Evolutionary conservation across 2,113 vertebrate species (phyloP).

Genomic region (Tinamus guttatus): DNA sequence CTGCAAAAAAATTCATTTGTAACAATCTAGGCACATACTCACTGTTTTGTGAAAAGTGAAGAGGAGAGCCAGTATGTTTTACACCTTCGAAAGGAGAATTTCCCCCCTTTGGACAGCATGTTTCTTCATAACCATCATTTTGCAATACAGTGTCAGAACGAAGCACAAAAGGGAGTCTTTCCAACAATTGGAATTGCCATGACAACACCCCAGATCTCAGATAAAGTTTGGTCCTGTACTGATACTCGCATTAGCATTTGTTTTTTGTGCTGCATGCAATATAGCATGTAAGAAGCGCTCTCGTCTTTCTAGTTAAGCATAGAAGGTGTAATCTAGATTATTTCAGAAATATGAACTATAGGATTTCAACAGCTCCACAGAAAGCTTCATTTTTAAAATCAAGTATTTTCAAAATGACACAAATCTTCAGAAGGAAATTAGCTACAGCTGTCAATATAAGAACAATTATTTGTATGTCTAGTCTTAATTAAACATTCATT

Average conservation of each 20-base stretch:
- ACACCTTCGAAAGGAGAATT: neutral
- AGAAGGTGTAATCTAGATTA: slow-evolving; percentile 70
- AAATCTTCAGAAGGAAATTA: neutral
- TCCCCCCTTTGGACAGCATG: neutral
- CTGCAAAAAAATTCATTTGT: neutral
- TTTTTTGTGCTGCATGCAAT: slow-evolving; percentile 68
- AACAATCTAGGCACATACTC: neutral
- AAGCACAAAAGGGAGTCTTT: slow-evolving; percentile 73
- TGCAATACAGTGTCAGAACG: slow-evolving; percentile 73
- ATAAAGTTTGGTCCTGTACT: slow-evolving; percentile 80
- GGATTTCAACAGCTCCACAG: slow-evolving; percentile 31
- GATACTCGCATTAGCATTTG: slow-evolving; percentile 77
- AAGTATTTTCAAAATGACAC: neutral
- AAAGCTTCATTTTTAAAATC: slow-evolving; percentile 45
- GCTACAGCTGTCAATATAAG: neutral
- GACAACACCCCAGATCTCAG: slow-evolving; percentile 82
- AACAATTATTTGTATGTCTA: neutral
- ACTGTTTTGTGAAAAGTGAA: slow-evolving; percentile 38
- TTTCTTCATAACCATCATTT: slow-evolving; percentile 74
- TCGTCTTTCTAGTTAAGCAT: slow-evolving; percentile 58
- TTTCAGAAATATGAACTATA: slow-evolving; percentile 59
- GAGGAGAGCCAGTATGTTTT: slow-evolving; percentile 25
- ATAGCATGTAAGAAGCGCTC: slow-evolving; percentile 72
- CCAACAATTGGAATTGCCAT: slow-evolving; percentile 81
- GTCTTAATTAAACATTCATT: neutral